A percentile compares a stretch with the other conserved stretches of the same genome.
phyloP scores from a whole-genome alignment of 2,113 vertebrate species.

The Brachyhypopomus gauderio region DNA sequence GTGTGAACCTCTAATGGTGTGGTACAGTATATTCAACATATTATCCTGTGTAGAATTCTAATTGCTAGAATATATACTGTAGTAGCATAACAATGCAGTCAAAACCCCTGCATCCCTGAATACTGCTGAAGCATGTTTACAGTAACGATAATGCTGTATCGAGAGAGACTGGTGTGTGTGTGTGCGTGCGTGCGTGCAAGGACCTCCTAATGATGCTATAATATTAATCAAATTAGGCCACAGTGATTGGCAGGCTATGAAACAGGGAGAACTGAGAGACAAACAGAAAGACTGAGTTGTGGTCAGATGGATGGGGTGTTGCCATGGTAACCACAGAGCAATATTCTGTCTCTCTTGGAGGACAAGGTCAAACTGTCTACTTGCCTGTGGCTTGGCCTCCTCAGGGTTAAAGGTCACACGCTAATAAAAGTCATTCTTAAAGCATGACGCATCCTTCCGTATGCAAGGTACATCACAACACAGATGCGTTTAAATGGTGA shows the following conservation, averaged over 20 bases:
- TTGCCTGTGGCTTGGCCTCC: neutral
- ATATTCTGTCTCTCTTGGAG: neutral
- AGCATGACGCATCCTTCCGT: neutral
- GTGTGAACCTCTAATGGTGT: too few species aligned
- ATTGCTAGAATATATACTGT: too few species aligned
- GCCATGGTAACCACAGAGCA: constrained; percentile 11
- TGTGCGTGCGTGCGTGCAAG: too few species aligned
- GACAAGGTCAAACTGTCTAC: constrained; percentile 9
- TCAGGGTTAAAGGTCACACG: constrained; percentile 9
- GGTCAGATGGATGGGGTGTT: neutral
- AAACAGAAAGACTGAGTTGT: neutral
- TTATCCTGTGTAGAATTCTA: neutral
- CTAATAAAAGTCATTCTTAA: constrained; percentile 12
- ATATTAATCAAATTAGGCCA: neutral
- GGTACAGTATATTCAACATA: too few species aligned
- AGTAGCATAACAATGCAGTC: too few species aligned
- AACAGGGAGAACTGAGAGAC: too few species aligned
- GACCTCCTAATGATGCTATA: neutral
- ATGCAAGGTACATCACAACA: neutral
- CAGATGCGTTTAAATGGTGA: neutral
- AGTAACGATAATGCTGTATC: too few species aligned
- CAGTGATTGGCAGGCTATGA: neutral
- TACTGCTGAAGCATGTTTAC: too few species aligned
- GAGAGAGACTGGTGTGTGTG: too few species aligned
- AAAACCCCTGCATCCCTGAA: too few species aligned